These are phyloP conservation scores for Punctoribates punctum DNA, from an alignment of 2,888 invertebrate species.

Conservation along the genomic window DNA sequence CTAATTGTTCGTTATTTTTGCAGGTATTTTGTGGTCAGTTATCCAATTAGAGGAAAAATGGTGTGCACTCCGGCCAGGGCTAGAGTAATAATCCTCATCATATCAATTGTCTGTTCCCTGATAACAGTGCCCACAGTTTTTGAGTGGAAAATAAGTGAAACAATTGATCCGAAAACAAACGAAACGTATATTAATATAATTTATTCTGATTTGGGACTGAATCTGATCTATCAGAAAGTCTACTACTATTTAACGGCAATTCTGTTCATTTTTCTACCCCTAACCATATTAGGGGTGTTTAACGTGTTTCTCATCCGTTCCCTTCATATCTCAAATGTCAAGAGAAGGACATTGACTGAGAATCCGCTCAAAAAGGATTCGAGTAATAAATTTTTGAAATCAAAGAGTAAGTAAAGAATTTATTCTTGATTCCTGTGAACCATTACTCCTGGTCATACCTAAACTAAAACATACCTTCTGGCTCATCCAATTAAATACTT, in stretches of 20 bases:
- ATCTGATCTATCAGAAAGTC: conserved; percentile 52
- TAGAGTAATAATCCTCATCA: conserved; percentile 51
- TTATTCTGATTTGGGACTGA: conserved; percentile 49
- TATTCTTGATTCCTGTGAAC: too few relatives aligned
- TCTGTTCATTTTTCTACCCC: conserved; percentile 56
- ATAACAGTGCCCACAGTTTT: conserved; percentile 65
- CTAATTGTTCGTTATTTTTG: neutral
- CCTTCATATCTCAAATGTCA: conserved; percentile 49
- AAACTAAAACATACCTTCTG: too few relatives aligned
- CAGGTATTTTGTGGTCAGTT: conserved; percentile 57
- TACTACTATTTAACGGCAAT: conserved; percentile 55
- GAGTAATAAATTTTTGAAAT: neutral
- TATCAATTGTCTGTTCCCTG: conserved; percentile 55
- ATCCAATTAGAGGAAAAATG: conserved; percentile 54
- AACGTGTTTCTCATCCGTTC: conserved; percentile 56
- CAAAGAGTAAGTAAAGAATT: neutral
- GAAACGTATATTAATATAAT: conserved; percentile 45
- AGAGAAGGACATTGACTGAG: neutral
- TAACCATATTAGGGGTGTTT: conserved; percentile 56
- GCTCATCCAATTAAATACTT: neutral
- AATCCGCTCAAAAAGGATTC: neutral
- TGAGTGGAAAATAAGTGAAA: conserved; percentile 60
- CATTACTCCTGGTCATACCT: too few relatives aligned
- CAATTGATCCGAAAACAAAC: conserved; percentile 46
- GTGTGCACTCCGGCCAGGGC: conserved; percentile 51